These are phyloP conservation scores for Cherax destructor DNA, from an alignment of 1,140 invertebrate genomes.

Conservation along the genomic window DNA sequence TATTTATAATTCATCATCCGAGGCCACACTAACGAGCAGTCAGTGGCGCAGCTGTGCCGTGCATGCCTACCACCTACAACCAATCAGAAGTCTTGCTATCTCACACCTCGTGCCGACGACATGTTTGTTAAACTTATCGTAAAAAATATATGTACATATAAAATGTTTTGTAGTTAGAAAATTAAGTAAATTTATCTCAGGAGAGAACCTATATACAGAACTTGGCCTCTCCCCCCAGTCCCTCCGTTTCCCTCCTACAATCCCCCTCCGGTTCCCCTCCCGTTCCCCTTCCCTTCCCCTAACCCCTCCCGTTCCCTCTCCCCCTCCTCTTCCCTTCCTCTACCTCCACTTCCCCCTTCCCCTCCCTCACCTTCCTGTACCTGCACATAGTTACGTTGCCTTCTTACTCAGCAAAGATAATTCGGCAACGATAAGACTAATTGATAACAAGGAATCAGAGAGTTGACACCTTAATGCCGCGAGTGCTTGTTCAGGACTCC, in stretches of 20 bases:
- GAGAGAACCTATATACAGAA: too few species aligned
- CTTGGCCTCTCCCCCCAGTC: too few species aligned
- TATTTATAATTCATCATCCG: neutral
- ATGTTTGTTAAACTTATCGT: too few species aligned
- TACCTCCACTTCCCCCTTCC: too few species aligned
- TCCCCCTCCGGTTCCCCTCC: neutral
- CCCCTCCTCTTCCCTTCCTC: too few species aligned
- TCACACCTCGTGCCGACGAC: neutral
- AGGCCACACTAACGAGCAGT: neutral
- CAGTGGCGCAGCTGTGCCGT: neutral
- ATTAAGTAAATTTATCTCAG: too few species aligned
- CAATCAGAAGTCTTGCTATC: too few species aligned
- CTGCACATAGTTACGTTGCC: neutral
- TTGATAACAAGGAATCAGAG: conserved; percentile 37
- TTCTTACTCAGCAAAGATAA: conserved; percentile 41
- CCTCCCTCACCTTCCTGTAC: too few species aligned
- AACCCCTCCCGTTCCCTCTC: too few species aligned
- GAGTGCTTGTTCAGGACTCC: conserved; percentile 25
- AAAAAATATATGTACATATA: too few species aligned
- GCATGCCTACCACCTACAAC: neutral
- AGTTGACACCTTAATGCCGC: conserved; percentile 27
- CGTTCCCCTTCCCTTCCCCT: neutral
- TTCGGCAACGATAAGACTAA: conserved; percentile 31
- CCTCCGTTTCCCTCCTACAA: too few species aligned
- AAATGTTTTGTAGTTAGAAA: too few species aligned